A percentile compares a stretch with the other conserved stretches of the same genome.
These are phyloP conservation scores for Galerucella nymphaeae DNA, from an alignment of 2,888 invertebrate species.

Conservation along the genomic window DNA sequence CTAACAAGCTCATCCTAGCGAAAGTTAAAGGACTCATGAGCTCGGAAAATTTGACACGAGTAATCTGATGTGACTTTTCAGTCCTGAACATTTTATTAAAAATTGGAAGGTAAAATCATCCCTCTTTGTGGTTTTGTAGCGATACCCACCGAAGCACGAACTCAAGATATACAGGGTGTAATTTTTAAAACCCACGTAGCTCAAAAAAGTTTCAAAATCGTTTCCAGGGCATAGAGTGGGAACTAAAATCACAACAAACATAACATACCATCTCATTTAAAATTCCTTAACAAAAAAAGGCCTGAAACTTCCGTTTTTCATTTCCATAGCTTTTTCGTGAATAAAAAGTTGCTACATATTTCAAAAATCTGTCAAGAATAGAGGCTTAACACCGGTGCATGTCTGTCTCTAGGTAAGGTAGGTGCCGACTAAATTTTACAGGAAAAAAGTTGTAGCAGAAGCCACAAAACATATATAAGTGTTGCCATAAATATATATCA, in stretches of 20 bases:
- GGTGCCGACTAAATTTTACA: conserved; percentile 7
- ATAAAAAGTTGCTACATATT: conserved; percentile 26
- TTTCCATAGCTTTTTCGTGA: neutral
- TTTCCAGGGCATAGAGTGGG: too few relatives aligned
- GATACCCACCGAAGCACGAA: neutral
- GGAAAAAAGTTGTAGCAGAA: too few relatives aligned
- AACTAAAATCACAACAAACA: too few relatives aligned
- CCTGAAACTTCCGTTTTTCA: too few relatives aligned
- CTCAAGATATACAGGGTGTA: neutral
- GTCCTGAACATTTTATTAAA: conserved; percentile 19
- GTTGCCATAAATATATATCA: too few relatives aligned
- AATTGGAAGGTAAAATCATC: neutral
- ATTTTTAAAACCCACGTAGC: too few relatives aligned
- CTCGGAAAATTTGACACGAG: conserved; percentile 22
- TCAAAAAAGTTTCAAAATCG: too few relatives aligned
- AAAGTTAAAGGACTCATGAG: conserved; percentile 10
- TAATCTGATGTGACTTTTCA: conserved; percentile 26
- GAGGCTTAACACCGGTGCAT: conserved; percentile 20
- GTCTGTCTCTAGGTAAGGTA: conserved; percentile 9
- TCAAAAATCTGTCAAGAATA: conserved; percentile 20
- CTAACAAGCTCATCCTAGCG: conserved; percentile 16
- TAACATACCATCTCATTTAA: too few relatives aligned
- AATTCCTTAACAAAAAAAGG: too few relatives aligned
- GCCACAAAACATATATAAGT: too few relatives aligned
- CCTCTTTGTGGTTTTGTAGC: neutral